Conservation (phyloP, 23 tunicate species). For the Oikopleura albicans region DNA sequence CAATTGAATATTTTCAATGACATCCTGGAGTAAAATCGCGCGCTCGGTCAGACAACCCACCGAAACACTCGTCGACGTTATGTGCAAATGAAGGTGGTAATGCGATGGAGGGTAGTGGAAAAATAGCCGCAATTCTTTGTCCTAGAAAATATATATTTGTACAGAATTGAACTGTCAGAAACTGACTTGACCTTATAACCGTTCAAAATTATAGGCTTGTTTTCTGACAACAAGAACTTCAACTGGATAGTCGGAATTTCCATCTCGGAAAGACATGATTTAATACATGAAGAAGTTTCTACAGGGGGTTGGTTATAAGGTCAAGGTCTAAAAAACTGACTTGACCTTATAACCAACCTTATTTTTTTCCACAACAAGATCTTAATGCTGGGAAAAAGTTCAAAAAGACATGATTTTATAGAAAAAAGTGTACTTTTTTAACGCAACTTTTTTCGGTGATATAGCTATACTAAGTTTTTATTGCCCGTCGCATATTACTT, state of each 20-base stretch:
- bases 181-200: neutral
- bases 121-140: slow-evolving; percentile 29
- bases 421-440: slow-evolving; percentile 9
- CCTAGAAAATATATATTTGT: slow-evolving; percentile 25
- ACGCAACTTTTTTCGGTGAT: too few species aligned
- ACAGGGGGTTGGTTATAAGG: too few species aligned
- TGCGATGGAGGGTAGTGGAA: slow-evolving; percentile 89
- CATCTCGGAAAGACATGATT: neutral
- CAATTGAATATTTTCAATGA: slow-evolving; percentile 55
- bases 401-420: too few species aligned
- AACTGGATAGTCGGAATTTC: neutral
- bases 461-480: neutral
- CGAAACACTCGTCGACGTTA: slow-evolving; percentile 39
- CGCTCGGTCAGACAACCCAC: slow-evolving; percentile 24
- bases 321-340: too few species aligned
- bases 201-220: too few species aligned
- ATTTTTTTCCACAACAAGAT: too few species aligned
- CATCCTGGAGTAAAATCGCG: slow-evolving; percentile 61
- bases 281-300: neutral
- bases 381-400: too few species aligned
- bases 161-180: slow-evolving; percentile 15
- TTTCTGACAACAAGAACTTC: too few species aligned
- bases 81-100: slow-evolving; percentile 79
- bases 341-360: too few species aligned
- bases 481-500: neutral